Percentiles rank a stretch among this genome's conserved stretches.
These are phyloP conservation scores for Ctenodactylus gundi DNA, from an alignment of 2,113 vertebrate genomes.

Conservation along the genomic window DNA sequence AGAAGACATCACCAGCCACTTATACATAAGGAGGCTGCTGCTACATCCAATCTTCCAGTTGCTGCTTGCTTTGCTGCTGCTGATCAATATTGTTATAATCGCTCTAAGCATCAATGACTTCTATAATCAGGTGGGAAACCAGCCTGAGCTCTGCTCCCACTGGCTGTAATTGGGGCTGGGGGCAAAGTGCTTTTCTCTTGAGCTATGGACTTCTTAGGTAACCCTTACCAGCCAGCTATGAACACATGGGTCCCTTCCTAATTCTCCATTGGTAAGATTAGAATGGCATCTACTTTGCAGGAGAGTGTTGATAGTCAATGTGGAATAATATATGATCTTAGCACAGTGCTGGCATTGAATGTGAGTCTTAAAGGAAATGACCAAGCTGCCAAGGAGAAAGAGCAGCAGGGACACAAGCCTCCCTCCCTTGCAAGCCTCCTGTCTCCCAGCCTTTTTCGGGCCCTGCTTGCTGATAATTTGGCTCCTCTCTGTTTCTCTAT, in stretches of 20 bases:
- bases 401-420: background rate
- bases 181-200: background rate
- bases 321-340: background rate
- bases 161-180: background rate
- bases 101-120: conserved; percentile 34
- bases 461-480: background rate
- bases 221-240: background rate
- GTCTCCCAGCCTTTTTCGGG: background rate
- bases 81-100: conserved; percentile 58
- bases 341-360: background rate
- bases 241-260: background rate
- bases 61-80: conserved; percentile 64
- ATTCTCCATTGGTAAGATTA: background rate
- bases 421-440: background rate
- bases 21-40: conserved; percentile 69
- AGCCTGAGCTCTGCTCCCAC: background rate
- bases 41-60: background rate
- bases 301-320: background rate
- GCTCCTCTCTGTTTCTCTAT: conserved; percentile 34
- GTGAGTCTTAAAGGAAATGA: background rate
- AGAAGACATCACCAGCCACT: conserved; percentile 55
- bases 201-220: background rate
- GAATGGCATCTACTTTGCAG: background rate
- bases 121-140: conserved; percentile 51
- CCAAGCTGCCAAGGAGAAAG: background rate